Evolutionary conservation across 1,140 invertebrate species (phyloP), one percentile per base, ranked within the genome.

Genomic region (Glomeris maerens): DNA sequence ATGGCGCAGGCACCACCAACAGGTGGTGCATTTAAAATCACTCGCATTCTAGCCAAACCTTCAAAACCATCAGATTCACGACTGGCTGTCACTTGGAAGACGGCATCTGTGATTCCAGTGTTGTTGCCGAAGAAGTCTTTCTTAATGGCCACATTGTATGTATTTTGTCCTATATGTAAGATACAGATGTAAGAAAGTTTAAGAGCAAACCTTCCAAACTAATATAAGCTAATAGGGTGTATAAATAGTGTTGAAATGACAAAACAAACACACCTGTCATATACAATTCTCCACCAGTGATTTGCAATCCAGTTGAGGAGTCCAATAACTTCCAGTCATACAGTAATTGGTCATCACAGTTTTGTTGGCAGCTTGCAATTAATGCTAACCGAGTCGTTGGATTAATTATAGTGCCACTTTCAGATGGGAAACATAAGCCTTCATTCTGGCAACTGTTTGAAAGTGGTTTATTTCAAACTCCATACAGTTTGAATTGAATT

Each of bases 21-120:
- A n/a, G 60, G 60, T 20, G 60, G 60, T 47, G 60, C 50, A 53
- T 62, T 62, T 5, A 62, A 60, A 39, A 60, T 58, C 17, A 62
- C 39, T 36, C 60, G 60, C 22, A 62, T 46, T 44, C 59, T 58
- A 3, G 60, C 57, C 52, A 55, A 57, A 14, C 60, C 60, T 29
- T 49, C 45, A 17, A 54, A 27, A 1, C 57, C 55, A 22, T 54
- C 44, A 45, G 4, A 4, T 21, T 21, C 17, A 5, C 4, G 4
- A 21, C 20, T 25, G 4, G 20, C 5, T 7, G 25, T 10, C 25
- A 21, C 4, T 4, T 21, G 40, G 5, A 10, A 17, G 17, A 42
- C 20, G 25, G 59, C 58, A 55, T 62, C n/a, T n/a, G n/a, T 62
- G 14, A 44, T 51, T 4, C 58, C 57, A 0, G 59, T 54, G 27